phyloP scores from a whole-genome alignment of 1,140 invertebrate species.

The Periplaneta americana region DNA sequence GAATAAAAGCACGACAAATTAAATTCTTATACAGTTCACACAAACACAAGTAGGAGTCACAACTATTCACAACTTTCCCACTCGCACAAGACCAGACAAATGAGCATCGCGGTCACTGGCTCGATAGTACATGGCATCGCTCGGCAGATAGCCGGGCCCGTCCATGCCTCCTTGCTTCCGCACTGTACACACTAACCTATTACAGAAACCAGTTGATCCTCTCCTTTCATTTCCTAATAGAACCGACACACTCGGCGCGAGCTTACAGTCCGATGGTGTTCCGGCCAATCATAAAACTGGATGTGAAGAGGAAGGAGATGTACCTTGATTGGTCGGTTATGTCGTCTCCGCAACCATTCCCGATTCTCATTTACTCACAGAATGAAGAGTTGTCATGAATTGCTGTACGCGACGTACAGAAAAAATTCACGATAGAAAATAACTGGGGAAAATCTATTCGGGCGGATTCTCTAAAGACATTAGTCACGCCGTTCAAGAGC shows the following conservation, averaged over 20 bases:
- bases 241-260: not conserved
- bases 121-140: not conserved
- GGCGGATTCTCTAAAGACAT: not conserved
- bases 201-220: not conserved
- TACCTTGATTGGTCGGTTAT: not conserved
- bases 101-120: not conserved
- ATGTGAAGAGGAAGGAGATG: not conserved
- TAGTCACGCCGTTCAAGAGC: not conserved
- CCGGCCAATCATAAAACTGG: not conserved
- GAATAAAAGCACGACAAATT: too few species aligned
- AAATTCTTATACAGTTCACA: too few species aligned
- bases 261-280: too few species aligned
- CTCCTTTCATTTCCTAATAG: not conserved
- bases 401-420: not conserved
- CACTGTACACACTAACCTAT: not conserved
- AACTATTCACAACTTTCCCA: too few species aligned
- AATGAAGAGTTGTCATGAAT: not conserved
- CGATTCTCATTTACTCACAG: not conserved
- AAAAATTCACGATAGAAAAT: not conserved
- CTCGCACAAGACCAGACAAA: not conserved
- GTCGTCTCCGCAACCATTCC: not conserved
- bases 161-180: not conserved
- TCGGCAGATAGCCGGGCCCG: too few species aligned
- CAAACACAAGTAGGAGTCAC: too few species aligned
- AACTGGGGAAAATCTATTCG: not conserved